phyloP scores from a whole-genome alignment of 1,140 invertebrate genomes.

The Bursaphelenchus mucronatus region DNA sequence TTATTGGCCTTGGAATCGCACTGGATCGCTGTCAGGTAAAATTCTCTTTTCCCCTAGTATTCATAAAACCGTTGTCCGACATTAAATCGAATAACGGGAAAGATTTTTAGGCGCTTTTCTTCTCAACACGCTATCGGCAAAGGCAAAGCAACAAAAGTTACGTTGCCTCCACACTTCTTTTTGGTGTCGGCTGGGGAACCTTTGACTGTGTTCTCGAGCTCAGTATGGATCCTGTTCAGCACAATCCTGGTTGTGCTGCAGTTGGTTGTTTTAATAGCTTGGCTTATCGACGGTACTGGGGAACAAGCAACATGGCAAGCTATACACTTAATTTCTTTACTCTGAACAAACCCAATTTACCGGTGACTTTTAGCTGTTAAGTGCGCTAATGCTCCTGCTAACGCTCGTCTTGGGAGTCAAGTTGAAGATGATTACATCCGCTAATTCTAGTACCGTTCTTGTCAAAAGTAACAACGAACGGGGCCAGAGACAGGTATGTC shows the following conservation, averaged over 20 bases:
- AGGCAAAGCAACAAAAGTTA: conserved; percentile 35
- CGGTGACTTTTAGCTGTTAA: background rate
- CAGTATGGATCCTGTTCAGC: conserved; percentile 25
- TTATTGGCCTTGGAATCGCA: conserved; percentile 30
- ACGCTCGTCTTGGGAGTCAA: conserved; percentile 3
- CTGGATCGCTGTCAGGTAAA: conserved; percentile 34
- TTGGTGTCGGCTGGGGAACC: conserved; percentile 25
- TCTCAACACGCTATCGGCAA: conserved; percentile 32
- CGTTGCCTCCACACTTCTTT: conserved; percentile 19
- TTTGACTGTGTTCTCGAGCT: conserved; percentile 36
- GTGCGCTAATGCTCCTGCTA: conserved; percentile 13
- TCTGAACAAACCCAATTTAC: background rate
- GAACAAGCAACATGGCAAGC: conserved; percentile 36
- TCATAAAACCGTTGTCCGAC: conserved; percentile 1
- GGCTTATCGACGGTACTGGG: conserved; percentile 31
- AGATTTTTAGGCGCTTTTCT: conserved; percentile 30
- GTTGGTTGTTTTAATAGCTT: conserved; percentile 32
- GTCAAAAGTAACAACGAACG: background rate
- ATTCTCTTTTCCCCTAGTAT: background rate
- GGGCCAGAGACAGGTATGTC: background rate
- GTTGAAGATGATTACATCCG: conserved; percentile 20
- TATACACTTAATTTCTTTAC: background rate
- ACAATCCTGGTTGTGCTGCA: conserved; percentile 30
- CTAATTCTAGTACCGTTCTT: conserved; percentile 16
- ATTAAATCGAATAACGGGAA: conserved; percentile 4